phyloP scores from a whole-genome alignment of 92 coral and sea anemone genomes.

The Scolanthus callimorphus region DNA sequence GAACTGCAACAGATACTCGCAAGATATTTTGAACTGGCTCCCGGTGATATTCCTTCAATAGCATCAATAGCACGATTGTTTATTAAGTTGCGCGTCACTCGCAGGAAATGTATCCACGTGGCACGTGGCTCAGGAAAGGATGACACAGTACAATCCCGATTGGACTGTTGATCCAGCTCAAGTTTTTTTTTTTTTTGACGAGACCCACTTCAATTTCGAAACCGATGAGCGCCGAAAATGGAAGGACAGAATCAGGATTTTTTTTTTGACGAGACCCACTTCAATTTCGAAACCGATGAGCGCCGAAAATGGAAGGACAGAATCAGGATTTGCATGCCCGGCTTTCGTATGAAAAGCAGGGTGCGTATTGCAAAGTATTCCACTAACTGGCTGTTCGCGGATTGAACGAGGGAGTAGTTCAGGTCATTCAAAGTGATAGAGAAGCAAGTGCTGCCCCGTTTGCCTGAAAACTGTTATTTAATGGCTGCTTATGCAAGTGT shows the following conservation, averaged over 20 bases:
- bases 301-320: no score
- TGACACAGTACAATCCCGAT: slow-evolving; percentile 8
- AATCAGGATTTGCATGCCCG: slow-evolving; percentile 20
- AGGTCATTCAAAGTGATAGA: slow-evolving; percentile 10
- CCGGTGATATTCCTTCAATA: slow-evolving; percentile 19
- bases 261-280: neutral
- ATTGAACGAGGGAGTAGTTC: slow-evolving; percentile 1
- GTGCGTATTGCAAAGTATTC: slow-evolving; percentile 4
- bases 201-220: no score
- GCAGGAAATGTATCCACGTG: slow-evolving; percentile 28
- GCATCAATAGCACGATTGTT: slow-evolving; percentile 24
- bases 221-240: no score
- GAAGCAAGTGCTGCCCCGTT: slow-evolving; percentile 19
- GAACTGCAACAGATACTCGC: slow-evolving; percentile 24
- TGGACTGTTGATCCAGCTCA: slow-evolving; percentile 10
- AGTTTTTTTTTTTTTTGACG: no score
- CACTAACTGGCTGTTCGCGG: neutral
- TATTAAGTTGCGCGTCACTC: slow-evolving; percentile 23
- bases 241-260: slow-evolving; percentile 7
- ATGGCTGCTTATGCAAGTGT: slow-evolving; percentile 13
- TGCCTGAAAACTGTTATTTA: slow-evolving; percentile 14
- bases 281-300: no score
- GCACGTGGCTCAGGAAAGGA: slow-evolving; percentile 14
- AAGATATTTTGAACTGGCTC: slow-evolving; percentile 19
- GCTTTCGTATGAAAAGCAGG: slow-evolving; percentile 9